A percentile compares a stretch with the other conserved stretches of the same genome.
phyloP scores from a whole-genome alignment of 2,113 vertebrate genomes.

The Atlantisia rogersi region DNA sequence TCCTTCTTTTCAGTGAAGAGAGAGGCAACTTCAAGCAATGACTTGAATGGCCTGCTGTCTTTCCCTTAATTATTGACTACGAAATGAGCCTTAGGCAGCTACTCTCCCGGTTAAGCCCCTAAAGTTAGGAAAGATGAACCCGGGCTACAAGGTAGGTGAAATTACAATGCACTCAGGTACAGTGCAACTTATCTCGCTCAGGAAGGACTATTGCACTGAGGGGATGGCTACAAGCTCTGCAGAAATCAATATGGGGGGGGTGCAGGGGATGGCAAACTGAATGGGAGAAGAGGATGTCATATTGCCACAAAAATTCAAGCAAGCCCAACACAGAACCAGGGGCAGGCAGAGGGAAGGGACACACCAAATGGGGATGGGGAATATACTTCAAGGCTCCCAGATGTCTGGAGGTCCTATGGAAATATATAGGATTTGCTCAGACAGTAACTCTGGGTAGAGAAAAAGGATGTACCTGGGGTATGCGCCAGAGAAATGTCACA shows the following conservation, averaged over 20 bases:
- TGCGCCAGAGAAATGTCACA: background rate
- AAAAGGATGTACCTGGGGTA: background rate
- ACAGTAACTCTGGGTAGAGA: background rate
- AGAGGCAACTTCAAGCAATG: background rate
- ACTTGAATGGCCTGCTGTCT: background rate
- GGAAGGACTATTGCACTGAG: background rate
- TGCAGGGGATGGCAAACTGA: background rate
- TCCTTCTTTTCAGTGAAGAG: background rate
- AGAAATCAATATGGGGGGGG: background rate
- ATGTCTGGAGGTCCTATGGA: background rate
- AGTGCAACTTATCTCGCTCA: background rate
- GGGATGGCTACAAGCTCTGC: background rate
- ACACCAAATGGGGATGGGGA: background rate
- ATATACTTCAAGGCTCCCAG: background rate
- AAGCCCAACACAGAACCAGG: fast-evolving
- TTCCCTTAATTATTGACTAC: slow-evolving; percentile 3
- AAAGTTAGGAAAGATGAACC: background rate
- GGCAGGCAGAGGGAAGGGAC: background rate
- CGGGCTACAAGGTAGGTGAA: background rate
- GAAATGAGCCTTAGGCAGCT: slow-evolving; percentile 17
- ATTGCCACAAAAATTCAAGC: background rate
- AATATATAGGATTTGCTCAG: background rate
- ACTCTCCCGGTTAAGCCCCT: background rate
- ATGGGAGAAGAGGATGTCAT: background rate
- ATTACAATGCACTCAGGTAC: background rate